Conservation (phyloP, 2,888 invertebrate genomes). For the Pterobdella sp. region DNA sequence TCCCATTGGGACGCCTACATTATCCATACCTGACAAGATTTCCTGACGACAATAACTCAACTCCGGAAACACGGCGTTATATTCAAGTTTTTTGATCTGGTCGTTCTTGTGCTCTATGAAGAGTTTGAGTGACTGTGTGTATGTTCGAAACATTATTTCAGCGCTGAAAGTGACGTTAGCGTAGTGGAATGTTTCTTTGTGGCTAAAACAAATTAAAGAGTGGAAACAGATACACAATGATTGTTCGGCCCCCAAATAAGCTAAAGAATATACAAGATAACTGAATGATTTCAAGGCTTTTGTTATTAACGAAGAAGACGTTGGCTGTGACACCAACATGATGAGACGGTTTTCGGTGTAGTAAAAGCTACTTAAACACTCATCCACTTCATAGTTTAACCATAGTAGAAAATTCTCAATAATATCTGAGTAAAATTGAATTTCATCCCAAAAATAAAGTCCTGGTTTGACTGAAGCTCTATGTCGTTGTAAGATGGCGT, state of each 20-base stretch:
- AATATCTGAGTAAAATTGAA: conserved; percentile 37
- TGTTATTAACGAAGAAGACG: background rate
- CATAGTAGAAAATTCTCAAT: conserved; percentile 36
- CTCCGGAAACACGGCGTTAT: conserved; percentile 37
- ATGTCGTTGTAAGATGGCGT: conserved; percentile 36
- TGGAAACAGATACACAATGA: conserved; percentile 37
- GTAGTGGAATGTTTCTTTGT: conserved; percentile 39
- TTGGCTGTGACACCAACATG: conserved; percentile 16
- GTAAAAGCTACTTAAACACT: conserved; percentile 17
- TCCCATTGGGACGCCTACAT: conserved; percentile 34
- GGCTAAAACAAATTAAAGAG: conserved; percentile 38
- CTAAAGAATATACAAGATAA: conserved; percentile 35
- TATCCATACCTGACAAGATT: conserved; percentile 37
- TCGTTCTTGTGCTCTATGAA: conserved; percentile 13
- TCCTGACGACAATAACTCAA: conserved; percentile 35
- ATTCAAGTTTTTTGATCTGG: conserved; percentile 28
- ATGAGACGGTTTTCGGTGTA: background rate
- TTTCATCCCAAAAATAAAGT: conserved; percentile 36
- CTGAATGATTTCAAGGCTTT: conserved; percentile 27
- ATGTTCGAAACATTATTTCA: conserved; percentile 36
- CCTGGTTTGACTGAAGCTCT: conserved; percentile 34
- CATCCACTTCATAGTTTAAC: conserved; percentile 33
- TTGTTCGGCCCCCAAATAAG: conserved; percentile 37
- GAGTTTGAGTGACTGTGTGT: conserved; percentile 27
- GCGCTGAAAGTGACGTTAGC: conserved; percentile 38